These are phyloP conservation scores for Spea hammondii DNA, from an alignment of 2,797 vertebrate species.

Conservation along the genomic window DNA sequence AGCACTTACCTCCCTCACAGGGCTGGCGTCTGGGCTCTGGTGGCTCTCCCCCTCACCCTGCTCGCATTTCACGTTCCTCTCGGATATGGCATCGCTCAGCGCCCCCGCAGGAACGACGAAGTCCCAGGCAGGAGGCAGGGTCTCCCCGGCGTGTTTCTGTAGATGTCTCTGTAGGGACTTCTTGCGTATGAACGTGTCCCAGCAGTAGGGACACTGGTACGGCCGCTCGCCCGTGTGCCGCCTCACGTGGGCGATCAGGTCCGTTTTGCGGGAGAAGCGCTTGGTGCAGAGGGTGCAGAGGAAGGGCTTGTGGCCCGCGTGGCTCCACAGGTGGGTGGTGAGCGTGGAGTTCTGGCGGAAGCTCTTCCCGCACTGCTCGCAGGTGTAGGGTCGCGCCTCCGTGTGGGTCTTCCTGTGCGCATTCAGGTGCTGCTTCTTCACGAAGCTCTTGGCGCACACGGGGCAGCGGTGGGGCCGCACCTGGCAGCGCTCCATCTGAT, in stretches of 20 bases:
- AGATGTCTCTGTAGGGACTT: slow-evolving; percentile 55
- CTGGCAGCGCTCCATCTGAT: slow-evolving; percentile 60
- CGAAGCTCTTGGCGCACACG: slow-evolving; percentile 56
- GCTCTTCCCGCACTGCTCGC: slow-evolving; percentile 35
- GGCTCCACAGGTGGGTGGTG: slow-evolving; percentile 62
- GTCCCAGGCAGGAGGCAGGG: not conserved
- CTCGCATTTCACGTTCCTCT: slow-evolving; percentile 5
- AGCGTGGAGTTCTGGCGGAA: slow-evolving; percentile 63
- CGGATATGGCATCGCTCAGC: not conserved
- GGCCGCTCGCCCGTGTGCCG: slow-evolving; percentile 43
- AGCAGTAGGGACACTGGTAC: slow-evolving; percentile 55
- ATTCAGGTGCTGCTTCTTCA: slow-evolving; percentile 21
- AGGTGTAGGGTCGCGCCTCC: slow-evolving; percentile 26
- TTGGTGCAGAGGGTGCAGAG: slow-evolving; percentile 51
- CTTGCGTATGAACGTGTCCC: slow-evolving; percentile 53
- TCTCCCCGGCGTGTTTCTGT: slow-evolving; percentile 26
- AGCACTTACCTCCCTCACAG: slow-evolving; percentile 14
- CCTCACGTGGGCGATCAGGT: slow-evolving; percentile 46
- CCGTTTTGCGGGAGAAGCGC: slow-evolving; percentile 52
- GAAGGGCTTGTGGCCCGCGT: slow-evolving; percentile 56
- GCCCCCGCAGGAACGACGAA: not conserved
- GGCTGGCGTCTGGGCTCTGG: not conserved
- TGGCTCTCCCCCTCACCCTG: not conserved
- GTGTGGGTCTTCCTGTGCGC: slow-evolving; percentile 13
- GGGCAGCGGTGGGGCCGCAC: slow-evolving; percentile 58